Evolutionary conservation across 2,113 vertebrate species (phyloP), one percentile per base, ranked within the genome.

Genomic region (Candoia aspera): DNA sequence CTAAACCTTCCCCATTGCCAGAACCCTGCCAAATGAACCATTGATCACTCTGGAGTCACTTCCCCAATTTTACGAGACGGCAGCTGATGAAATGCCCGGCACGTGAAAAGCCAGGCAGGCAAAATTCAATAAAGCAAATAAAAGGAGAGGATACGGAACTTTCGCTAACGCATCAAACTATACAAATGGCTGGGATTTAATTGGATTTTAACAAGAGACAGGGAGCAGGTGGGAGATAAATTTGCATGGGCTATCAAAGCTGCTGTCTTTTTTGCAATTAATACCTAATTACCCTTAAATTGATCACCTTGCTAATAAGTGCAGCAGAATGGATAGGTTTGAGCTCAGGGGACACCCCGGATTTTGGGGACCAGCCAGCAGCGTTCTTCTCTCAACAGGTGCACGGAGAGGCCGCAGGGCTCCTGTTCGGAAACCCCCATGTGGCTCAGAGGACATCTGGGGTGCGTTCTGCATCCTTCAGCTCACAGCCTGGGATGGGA

Each of bases 171-270:
- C 79, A 33, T 89, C 89, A 86, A 91, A 73, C 68, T 6, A 37
- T 89, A 91, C 90, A 93, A 91, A 93, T 68, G 90, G 79, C 86
- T 42, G 4, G 68, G n/a, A 37, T 87, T 89, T 93, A 93, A 93
- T 89, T 91, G 90, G 73, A 93, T 93, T 91, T 93, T 89, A 93
- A 93, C 90, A 86, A 91, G 92, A 89, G 86, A 37, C 90, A 53
- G 73, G 9, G 59, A 89, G 79, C 92, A 89, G 90, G 92, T 91
- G 92, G 73, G 79, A 88, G 79, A 91, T 93, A 93, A 91, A 93
- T 93, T 84, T 85, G 86, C 73, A 62, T 2, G 60, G 87, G 53
- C 83, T 33, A 68, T 91, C 87, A 86, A 89, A 33, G 12, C 53
- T 53, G 58, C 58, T 85, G 53, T 73, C 59, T 68, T 88, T 42